Evolutionary conservation across 2,888 invertebrate species (phyloP), one percentile per base, ranked within the genome.

Genomic region (Phlogophora meticulosa): DNA sequence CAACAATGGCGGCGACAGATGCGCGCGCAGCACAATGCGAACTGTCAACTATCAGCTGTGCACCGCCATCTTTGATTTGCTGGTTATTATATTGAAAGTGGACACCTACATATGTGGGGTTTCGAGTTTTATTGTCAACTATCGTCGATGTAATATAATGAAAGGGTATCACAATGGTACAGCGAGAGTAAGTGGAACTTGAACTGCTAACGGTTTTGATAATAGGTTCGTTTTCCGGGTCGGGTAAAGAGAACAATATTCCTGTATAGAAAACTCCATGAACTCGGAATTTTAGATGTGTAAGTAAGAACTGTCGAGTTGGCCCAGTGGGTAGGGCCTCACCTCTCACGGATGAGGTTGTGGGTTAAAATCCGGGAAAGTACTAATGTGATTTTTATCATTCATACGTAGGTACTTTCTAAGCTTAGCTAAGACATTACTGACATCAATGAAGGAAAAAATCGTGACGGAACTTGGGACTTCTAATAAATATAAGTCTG

Each of bases 1-100:
- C 74, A 74, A 85, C 82, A 85, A 85, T 85, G 73, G 76, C 73
- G 60, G 13, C 74, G 82, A 79, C 89, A 89, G 89, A 88, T 89
- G 89, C 80, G 78, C 75, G 46, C 49, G 28, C 43, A 20, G 36
- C 69, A 84, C 80, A 84, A 83, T 82, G 73, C 69, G 38, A 80
- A 76, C 78, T 85, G 82, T 82, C 82, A 84, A 72, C 75, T 80
- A 77, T 86, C 87, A 87, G 85, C 87, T 87, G 87, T 84, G 66
- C 68, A 51, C 67, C 73, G 80, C 79, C 74, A 80, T 81, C 62
- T 82, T 81, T 72, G 71, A 74, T 68, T 69, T 79, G 72, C 60
- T 53, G 58, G 58, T 56, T 67, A 67, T 60, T 51, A 49, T 60
- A 64, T 51, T 76, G 74, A 59, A 75, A 76, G 43, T 51, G 40